Conservation (phyloP, 2,888 invertebrate genomes). For the Drosophila glabriapex region DNA sequence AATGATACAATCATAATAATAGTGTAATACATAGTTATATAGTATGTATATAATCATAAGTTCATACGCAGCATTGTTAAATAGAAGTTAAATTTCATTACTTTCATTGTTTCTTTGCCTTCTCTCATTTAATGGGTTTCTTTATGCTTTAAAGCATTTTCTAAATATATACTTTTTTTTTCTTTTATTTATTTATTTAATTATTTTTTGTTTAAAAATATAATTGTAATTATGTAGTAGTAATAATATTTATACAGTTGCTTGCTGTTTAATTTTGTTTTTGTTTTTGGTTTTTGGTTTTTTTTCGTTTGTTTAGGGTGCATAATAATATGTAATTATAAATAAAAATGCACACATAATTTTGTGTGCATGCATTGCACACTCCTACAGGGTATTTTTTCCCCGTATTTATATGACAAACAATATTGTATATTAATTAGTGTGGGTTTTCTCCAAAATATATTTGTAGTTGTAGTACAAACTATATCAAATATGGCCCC, state of each 20-base stretch:
- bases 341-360: constrained; percentile 23
- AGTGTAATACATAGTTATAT: constrained; percentile 60
- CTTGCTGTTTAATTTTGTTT: constrained; percentile 40
- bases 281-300: neutral
- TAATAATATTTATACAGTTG: constrained; percentile 63
- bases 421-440: constrained; percentile 3
- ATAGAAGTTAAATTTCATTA: constrained; percentile 61
- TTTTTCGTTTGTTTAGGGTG: constrained; percentile 11
- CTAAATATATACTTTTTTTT: neutral
- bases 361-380: constrained; percentile 18
- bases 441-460: constrained; percentile 32
- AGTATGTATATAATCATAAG: constrained; percentile 83
- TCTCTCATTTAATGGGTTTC: constrained; percentile 3
- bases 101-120: constrained; percentile 21
- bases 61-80: constrained; percentile 83
- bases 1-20: constrained; percentile 49
- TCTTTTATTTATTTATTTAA: neutral
- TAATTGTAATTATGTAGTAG: constrained; percentile 46
- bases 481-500: constrained; percentile 74
- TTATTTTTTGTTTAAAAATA: constrained; percentile 45
- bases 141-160: constrained; percentile 4
- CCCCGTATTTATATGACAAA: constrained; percentile 21
- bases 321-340: constrained; percentile 12
- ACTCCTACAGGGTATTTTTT: constrained; percentile 9
- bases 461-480: constrained; percentile 23